Evolutionary conservation across 2,113 vertebrate species (phyloP).

Genomic region (Erythrocercus mccallii): DNA sequence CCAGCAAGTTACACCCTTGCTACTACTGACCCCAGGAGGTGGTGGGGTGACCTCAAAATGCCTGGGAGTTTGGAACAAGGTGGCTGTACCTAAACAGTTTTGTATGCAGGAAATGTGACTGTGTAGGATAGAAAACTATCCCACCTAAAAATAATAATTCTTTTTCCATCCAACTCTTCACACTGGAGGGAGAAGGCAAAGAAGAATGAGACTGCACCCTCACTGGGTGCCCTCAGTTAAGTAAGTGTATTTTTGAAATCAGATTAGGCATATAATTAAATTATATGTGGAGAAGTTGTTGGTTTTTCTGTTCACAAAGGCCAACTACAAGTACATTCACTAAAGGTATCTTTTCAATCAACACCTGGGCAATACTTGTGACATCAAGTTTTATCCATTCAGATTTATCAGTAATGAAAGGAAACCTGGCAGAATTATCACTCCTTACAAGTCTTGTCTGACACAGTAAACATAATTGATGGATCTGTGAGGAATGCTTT

Average conservation of each 20-base stretch:
- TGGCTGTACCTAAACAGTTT: background rate
- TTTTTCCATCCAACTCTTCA: background rate
- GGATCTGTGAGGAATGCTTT: background rate
- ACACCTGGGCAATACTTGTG: background rate
- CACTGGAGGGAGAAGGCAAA: background rate
- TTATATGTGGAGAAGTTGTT: background rate
- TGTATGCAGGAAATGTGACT: accelerated
- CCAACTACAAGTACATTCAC: background rate
- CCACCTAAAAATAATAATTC: background rate
- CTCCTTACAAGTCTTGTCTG: background rate
- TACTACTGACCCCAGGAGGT: background rate
- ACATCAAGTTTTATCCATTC: background rate
- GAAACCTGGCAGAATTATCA: background rate
- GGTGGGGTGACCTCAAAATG: background rate
- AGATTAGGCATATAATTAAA: background rate
- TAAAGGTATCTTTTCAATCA: background rate
- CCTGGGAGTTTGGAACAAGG: background rate
- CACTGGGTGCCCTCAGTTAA: background rate
- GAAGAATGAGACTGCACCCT: background rate
- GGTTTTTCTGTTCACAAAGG: background rate
- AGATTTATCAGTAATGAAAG: background rate
- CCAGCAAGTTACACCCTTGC: background rate
- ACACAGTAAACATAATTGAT: background rate
- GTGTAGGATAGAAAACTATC: background rate
- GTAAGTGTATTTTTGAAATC: background rate